Conservation (phyloP, 2,888 invertebrate genomes). For the Dasypolia templi region DNA sequence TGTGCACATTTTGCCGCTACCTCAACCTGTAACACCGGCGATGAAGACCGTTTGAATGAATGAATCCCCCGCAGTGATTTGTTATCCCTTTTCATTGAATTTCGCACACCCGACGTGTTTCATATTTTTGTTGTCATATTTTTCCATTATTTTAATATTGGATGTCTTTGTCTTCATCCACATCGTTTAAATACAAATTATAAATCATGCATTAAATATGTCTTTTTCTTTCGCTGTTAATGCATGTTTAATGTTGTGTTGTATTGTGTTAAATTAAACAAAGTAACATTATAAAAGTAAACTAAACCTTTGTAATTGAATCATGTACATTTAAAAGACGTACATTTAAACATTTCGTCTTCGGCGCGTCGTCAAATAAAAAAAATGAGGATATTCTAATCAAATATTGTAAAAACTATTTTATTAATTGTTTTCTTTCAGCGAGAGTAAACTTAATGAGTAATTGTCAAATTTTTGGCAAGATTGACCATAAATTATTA, state of each 20-base stretch:
- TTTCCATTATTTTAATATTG: conserved; percentile 54
- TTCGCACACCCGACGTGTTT: conserved; percentile 46
- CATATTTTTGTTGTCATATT: conserved; percentile 58
- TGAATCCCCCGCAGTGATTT: conserved; percentile 63
- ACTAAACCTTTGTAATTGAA: conserved; percentile 24
- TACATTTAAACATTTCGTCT: conserved; percentile 10
- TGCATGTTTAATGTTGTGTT: conserved; percentile 71
- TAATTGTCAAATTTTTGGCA: conserved; percentile 21
- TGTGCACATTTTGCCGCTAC: conserved; percentile 78
- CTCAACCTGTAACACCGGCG: conserved; percentile 71
- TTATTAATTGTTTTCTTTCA: conserved; percentile 58
- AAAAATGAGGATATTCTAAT: conserved; percentile 18
- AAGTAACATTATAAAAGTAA: conserved; percentile 29
- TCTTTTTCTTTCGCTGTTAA: conserved; percentile 54
- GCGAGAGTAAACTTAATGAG: conserved; percentile 29
- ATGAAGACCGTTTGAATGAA: conserved; percentile 73
- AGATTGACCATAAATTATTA: conserved; percentile 41
- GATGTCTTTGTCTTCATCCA: conserved; percentile 50
- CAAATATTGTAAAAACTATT: conserved; percentile 17
- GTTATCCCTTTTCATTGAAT: conserved; percentile 60
- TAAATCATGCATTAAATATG: conserved; percentile 53
- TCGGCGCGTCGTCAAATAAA: conserved; percentile 14
- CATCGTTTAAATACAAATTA: conserved; percentile 52
- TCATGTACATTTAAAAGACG: conserved; percentile 13
- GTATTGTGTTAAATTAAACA: conserved; percentile 63